Conservation (phyloP, 2,113 vertebrate species). For the Delphinus delphis region DNA sequence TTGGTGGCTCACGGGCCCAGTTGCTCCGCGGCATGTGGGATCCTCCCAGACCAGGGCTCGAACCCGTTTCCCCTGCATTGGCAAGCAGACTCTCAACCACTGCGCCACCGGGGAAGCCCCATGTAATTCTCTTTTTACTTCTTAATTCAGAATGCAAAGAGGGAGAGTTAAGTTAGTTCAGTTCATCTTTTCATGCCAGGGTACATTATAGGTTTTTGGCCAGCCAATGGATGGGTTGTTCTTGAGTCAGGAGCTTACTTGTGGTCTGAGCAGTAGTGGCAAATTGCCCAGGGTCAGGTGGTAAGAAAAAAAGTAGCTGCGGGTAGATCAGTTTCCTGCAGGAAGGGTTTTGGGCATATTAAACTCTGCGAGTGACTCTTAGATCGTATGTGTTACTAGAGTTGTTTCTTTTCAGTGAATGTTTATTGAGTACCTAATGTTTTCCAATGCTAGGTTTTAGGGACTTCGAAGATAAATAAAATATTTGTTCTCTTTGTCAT, state of each 20-base stretch:
- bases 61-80: no score
- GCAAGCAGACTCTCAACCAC: no score
- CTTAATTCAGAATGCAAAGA: background rate
- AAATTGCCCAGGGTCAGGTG: background rate
- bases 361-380: background rate
- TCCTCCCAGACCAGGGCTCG: no score
- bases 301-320: background rate
- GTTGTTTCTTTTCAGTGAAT: background rate
- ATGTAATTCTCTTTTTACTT: background rate
- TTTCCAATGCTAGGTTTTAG: background rate
- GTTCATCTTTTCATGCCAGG: background rate
- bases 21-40: no score
- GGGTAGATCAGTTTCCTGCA: constrained; percentile 6
- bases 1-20: no score
- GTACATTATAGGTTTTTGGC: background rate
- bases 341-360: background rate
- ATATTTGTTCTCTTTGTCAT: background rate
- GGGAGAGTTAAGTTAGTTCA: background rate
- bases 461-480: background rate
- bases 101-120: no score
- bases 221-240: background rate
- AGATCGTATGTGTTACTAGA: background rate
- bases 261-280: background rate
- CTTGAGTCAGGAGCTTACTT: background rate
- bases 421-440: background rate